Percentiles rank a stretch among this genome's conserved stretches.
phyloP scores from a whole-genome alignment of 2,888 invertebrate genomes.

The Bruchidius siliquastri region DNA sequence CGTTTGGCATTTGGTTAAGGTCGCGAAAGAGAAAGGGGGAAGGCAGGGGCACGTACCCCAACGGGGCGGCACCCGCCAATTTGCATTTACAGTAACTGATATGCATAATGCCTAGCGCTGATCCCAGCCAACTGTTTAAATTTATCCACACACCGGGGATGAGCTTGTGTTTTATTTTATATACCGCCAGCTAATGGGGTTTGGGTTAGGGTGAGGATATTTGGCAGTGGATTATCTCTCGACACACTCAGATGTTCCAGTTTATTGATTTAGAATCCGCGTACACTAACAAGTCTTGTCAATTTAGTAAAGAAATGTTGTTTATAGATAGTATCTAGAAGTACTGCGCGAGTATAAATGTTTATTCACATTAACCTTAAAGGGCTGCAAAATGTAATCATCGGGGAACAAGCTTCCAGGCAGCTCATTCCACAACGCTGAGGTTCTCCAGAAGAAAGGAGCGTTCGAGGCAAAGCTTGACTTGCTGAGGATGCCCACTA shows the following conservation, averaged over 20 bases:
- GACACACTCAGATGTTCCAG: not conserved
- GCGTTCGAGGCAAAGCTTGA: too few relatives aligned
- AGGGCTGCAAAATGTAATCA: too few relatives aligned
- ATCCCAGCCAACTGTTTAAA: constrained; percentile 14
- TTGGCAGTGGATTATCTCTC: not conserved
- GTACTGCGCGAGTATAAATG: too few relatives aligned
- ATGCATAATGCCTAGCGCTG: constrained; percentile 34
- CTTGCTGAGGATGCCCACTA: too few relatives aligned
- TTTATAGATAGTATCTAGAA: too few relatives aligned
- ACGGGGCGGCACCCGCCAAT: constrained; percentile 23
- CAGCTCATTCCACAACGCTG: too few relatives aligned
- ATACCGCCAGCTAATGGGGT: not conserved
- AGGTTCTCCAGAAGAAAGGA: too few relatives aligned
- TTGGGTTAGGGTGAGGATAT: not conserved
- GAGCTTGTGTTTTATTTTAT: not conserved
- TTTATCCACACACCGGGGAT: constrained; percentile 2
- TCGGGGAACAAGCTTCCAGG: too few relatives aligned
- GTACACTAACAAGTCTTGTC: too few relatives aligned
- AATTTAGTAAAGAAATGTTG: too few relatives aligned
- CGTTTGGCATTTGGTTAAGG: constrained; percentile 42
- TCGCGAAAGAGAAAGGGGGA: constrained; percentile 24
- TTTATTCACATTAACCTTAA: too few relatives aligned
- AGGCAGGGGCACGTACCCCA: not conserved
- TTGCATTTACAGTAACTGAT: constrained; percentile 46
- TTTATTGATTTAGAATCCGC: not conserved